Base-by-base conservation (phyloP, 2,888 invertebrate species). In the Harmothoe impar region DNA sequence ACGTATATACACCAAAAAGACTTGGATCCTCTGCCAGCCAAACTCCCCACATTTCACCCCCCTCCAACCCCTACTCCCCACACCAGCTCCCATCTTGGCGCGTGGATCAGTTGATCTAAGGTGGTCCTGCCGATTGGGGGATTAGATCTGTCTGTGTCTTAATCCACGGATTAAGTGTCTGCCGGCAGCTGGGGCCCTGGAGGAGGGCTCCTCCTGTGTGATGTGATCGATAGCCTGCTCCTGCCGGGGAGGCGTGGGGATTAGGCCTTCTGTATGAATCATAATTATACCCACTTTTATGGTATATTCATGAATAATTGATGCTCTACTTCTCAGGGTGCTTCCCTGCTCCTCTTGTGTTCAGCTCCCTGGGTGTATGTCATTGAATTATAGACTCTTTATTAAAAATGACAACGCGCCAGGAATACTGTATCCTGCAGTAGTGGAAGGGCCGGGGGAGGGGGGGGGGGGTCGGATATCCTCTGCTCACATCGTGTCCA, bases 281-380 rank as follows among this genome's bases (percentile, higher is more conserved):
- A 81, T 81, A 81, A 81, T 81, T 81, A 81, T 81, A 81, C 81
- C 81, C 81, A n/a, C 81, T 81, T 81, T 81, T 81, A 81, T 43
- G 81, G 81, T 81, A 81, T 81, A 81, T 81, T 81, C 81, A 81
- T 81, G 81, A 81, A 81, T 81, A 10, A 81, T 81, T 81, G 81
- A 81, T 81, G 43, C 35, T 43, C 81, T 43, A 23, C 81, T 81
- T 81, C 25, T n/a, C 29, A 43, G 81, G 35, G 0, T 35, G 15
- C 43, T 5, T 23, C 35, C 29, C 81, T 33, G 35, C 17, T 15
- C 17, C 17, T 29, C 31, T 23, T 62, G 5, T 62, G 62, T 25
- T n/a, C 25, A 62, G 25, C 23, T 23, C 23, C 62, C n/a, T 23
- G 62, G n/a, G 62, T 25, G 62, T 62, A 62, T 62, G 62, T 29